These are phyloP conservation scores for Mnemiopsis leidyi DNA, from an alignment of 37 sponge, comb jelly and placozoan species.

Conservation along the genomic window DNA sequence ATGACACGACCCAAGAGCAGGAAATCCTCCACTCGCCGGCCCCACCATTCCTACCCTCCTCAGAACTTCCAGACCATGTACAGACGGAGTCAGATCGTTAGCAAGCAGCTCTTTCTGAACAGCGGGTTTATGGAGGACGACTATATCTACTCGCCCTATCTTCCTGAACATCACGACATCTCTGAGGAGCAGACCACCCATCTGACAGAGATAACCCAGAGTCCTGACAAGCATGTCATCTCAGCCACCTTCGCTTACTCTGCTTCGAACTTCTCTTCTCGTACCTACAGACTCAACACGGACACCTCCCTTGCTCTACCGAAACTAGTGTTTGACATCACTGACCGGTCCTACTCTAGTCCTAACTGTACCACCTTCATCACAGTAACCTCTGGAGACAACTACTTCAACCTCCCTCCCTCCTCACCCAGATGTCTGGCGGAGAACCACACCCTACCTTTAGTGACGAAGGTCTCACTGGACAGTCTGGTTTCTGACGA, in stretches of 20 bases:
- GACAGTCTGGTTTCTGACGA: neutral
- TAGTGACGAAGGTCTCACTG: constrained; percentile 1
- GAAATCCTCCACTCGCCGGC: neutral
- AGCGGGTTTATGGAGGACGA: constrained; percentile 63
- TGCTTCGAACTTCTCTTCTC: neutral
- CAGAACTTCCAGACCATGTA: constrained; percentile 36
- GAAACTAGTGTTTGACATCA: neutral
- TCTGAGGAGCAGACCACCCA: neutral
- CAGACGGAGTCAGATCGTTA: constrained; percentile 34
- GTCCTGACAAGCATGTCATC: neutral
- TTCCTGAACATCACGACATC: neutral
- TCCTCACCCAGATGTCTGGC: neutral
- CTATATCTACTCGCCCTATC: constrained; percentile 22
- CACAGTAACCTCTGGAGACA: neutral
- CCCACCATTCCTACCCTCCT: constrained; percentile 28
- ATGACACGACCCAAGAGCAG: neutral
- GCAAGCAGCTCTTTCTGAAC: constrained; percentile 57
- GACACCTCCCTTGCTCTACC: neutral
- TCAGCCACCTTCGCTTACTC: constrained; percentile 45
- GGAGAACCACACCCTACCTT: neutral
- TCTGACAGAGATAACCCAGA: neutral
- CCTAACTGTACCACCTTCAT: constrained; percentile 17
- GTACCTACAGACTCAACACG: neutral
- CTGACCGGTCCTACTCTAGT: neutral
- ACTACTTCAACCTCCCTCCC: neutral